phyloP scores from a whole-genome alignment of 2,888 invertebrate genomes.

The Ceriagrion tenellum region DNA sequence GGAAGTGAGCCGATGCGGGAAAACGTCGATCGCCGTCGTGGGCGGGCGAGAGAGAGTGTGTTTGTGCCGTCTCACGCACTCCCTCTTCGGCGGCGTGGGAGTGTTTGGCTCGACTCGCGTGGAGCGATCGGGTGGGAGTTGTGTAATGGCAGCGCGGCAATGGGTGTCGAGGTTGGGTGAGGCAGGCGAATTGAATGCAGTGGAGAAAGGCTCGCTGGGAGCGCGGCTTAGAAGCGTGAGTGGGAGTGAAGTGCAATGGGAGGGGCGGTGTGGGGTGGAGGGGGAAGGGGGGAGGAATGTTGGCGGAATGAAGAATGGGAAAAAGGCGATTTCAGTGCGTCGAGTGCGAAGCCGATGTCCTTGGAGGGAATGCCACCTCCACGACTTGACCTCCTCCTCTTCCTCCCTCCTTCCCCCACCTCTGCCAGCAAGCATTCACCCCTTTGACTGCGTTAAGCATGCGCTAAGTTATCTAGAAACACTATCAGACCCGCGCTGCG shows the following conservation, averaged over 20 bases:
- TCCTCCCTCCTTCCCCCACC: background rate
- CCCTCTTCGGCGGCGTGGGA: conserved; percentile 10
- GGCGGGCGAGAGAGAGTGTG: background rate
- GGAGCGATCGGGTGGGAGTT: background rate
- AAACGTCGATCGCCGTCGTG: background rate
- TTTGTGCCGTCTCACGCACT: too few relatives aligned
- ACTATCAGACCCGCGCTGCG: background rate
- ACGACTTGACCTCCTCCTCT: background rate
- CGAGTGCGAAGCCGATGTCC: conserved; percentile 43
- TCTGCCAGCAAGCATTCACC: background rate
- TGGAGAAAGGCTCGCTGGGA: background rate
- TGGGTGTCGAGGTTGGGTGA: conserved; percentile 41
- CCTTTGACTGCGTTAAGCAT: background rate
- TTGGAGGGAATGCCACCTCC: conserved; percentile 62
- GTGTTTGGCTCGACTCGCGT: background rate
- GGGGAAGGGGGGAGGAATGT: background rate
- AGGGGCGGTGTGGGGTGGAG: background rate
- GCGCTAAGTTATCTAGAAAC: background rate
- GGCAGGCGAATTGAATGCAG: conserved; percentile 29
- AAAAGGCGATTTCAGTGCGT: background rate
- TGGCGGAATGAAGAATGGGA: too few relatives aligned
- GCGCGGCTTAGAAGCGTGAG: background rate
- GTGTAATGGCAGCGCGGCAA: conserved; percentile 34
- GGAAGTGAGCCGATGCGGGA: background rate
- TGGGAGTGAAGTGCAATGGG: background rate